Base-by-base conservation (phyloP, 1,140 invertebrate species). In the Antheraea mylitta region DNA sequence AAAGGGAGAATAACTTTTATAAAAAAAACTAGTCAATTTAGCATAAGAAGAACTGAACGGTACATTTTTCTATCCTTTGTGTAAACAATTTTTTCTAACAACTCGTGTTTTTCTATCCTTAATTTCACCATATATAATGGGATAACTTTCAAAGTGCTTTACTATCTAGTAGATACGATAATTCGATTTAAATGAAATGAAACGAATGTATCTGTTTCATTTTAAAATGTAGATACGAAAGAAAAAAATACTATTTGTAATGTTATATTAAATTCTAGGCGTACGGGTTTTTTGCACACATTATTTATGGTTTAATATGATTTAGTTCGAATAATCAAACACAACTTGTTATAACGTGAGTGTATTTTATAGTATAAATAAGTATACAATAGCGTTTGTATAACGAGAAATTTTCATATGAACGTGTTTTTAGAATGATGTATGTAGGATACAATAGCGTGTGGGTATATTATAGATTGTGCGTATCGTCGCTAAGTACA, bases 101-200 rank as follows among this genome's bases (percentile, higher is more conserved):
- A 53, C 45, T 53, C 45, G 5, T 16, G 10, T 16, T 42, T 53
- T 53, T 53, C 58, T 59, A 64, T 45, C 6, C 37, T 59, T 53
- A 37, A 53, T 72, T 38, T 72, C 64, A 64, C 72, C 65, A 16
- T 58, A 42, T 75, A 74, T 64, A 74, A 81, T 84, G 79, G 81
- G 86, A 79, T 79, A 82, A 85, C 80, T 89, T 92, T 90, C 85
- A 82, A 92, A 92, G 90, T 92, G 90, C 88, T 92, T 92, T 92
- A 92, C 88, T 92, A 90, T 90, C 84, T 89, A 89, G 83, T 90
- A 87, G 85, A 82, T 91, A 88, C 84, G 78, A 86, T 80, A 83
- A 53, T 53, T 53, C 45, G 16, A 53, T 53, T 16, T 53, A 53
- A 53, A 53, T 53, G 45, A 53, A 53, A 53, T 13, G 16, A 53